Conservation (phyloP, 1,140 invertebrate species). For the Bombus cullumanus region DNA sequence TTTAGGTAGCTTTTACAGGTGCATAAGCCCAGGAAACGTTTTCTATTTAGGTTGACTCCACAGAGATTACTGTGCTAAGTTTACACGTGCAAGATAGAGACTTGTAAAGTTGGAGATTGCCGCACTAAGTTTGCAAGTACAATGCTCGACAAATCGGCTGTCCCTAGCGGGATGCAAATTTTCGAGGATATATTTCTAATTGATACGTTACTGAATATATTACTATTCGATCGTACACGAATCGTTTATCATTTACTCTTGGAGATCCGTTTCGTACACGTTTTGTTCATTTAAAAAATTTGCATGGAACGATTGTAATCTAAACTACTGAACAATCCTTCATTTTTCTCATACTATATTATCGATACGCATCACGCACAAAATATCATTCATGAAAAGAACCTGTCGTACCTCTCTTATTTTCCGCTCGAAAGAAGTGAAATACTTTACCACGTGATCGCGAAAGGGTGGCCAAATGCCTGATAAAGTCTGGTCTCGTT, state of each 20-base stretch:
- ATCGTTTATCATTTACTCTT: neutral
- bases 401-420: constrained; percentile 3
- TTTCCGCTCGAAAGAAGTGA: constrained; percentile 24
- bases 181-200: neutral
- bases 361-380: neutral
- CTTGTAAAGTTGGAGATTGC: neutral
- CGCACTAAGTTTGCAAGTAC: neutral
- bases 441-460: constrained; percentile 52
- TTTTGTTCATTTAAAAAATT: neutral
- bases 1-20: neutral
- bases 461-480: constrained; percentile 25
- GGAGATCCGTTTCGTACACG: neutral
- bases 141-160: neutral
- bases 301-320: neutral
- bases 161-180: neutral
- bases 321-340: too few species aligned
- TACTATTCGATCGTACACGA: neutral
- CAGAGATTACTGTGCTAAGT: neutral
- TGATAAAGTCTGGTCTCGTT: constrained; percentile 41
- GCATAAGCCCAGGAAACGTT: neutral
- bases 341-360: neutral
- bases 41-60: constrained; percentile 16
- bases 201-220: neutral
- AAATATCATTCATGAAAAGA: constrained; percentile 1
- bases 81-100: neutral